Evolutionary conservation across 2,888 invertebrate species (phyloP).

Genomic region (Exephanes ischioxanthus): DNA sequence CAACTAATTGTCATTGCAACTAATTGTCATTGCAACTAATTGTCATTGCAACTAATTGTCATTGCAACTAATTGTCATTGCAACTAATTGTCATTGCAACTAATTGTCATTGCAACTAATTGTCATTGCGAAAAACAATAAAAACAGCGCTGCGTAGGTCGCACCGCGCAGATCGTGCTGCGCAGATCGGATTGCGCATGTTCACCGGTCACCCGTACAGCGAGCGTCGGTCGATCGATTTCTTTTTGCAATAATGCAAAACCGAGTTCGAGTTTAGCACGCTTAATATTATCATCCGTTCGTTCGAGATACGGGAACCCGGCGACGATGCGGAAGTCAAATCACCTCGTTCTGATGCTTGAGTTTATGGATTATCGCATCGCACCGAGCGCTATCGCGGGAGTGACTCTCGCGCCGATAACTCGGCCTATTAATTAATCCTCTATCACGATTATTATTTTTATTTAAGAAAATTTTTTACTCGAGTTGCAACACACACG

Average conservation of each 20-base stretch:
- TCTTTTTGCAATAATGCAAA: not conserved
- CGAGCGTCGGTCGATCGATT: not conserved
- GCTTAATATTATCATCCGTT: not conserved
- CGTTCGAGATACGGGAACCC: not conserved
- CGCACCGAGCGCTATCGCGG: slow-evolving; percentile 5
- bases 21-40: too few species aligned
- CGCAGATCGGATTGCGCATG: too few species aligned
- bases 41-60: too few species aligned
- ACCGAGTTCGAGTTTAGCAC: not conserved
- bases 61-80: too few species aligned
- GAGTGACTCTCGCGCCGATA: slow-evolving; percentile 12
- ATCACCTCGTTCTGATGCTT: slow-evolving; percentile 3
- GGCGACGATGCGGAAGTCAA: slow-evolving; percentile 27
- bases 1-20: too few species aligned
- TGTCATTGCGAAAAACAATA: too few species aligned
- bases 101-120: too few species aligned
- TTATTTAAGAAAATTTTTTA: not conserved
- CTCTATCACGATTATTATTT: not conserved
- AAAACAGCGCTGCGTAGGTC: too few species aligned
- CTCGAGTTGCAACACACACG: not conserved
- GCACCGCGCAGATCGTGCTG: too few species aligned
- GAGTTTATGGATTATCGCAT: slow-evolving; percentile 31
- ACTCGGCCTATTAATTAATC: not conserved
- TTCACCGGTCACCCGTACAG: too few species aligned
- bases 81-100: too few species aligned